Base-by-base conservation (phyloP, 2,113 vertebrate genomes). In the Scomber scombrus region DNA sequence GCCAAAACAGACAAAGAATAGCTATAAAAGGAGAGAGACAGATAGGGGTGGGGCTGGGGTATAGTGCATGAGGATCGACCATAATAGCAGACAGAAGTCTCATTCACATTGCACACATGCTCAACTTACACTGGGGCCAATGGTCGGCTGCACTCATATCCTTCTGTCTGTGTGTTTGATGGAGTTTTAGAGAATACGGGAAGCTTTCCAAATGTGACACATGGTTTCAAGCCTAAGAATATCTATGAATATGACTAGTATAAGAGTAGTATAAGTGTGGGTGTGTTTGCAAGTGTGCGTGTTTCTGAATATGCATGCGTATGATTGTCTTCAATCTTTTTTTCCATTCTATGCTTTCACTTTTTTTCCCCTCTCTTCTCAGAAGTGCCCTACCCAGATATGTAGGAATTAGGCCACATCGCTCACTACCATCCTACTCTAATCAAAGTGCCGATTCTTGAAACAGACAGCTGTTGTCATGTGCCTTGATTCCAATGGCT, bases 401-500 rank as follows among this genome's bases (percentile, higher is more conserved):
- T 94, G 91, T 90, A 91, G 94, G 93, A 94, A 95, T 94, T 91
- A 94, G 88, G 82, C 89, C 90, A 85, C 91, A 93, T 92, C 86
- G 85, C 90, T 93, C 92, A 91, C 88, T 91, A 85, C 85, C 89
- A 85, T 90, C 89, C 89, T 64, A 19, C 85, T 81, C 91, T 93
- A 94, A 95, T 95, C 95, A 95, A 95, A 95, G 95, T 94, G 94
- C 94, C 93, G 90, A 94, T 94, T 95, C 92, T 94, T 95, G 92
- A 93, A 95, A 93, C 93, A 92, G 93, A 94, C 95, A 95, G 95
- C 95, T 95, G 95, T 91, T 94, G 95, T 94, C 95, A 95, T 94
- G 92, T 93, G 94, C 93, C 87, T 88, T 84, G 90, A 88, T 94
- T 95, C 93, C 87, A 88, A 93, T 89, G 89, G 88, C 92, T 92